These are phyloP conservation scores for Spisula subtruncata DNA, from an alignment of 2,888 invertebrate genomes.

Conservation along the genomic window DNA sequence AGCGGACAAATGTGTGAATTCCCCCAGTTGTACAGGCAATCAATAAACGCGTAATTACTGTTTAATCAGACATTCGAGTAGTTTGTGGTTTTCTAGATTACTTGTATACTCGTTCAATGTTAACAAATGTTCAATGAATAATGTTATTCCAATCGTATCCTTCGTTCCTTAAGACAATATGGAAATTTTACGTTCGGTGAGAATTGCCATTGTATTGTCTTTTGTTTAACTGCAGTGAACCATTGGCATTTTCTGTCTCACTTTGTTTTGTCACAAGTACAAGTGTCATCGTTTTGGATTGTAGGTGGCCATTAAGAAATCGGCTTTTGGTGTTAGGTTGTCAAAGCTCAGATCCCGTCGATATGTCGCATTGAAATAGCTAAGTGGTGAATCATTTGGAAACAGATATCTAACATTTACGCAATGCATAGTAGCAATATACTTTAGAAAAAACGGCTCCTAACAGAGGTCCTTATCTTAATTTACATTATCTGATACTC, in stretches of 20 bases:
- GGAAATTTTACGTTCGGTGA: not conserved
- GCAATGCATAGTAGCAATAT: too few species aligned
- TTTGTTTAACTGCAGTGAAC: not conserved
- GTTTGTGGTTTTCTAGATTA: not conserved
- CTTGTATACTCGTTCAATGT: not conserved
- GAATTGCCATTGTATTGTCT: not conserved
- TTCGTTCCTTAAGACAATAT: not conserved
- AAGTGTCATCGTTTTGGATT: too few species aligned
- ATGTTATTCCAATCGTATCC: not conserved
- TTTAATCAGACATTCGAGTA: slow-evolving; percentile 4
- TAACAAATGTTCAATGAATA: slow-evolving; percentile 14
- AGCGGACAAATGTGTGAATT: too few species aligned
- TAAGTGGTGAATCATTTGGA: too few species aligned
- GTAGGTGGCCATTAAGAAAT: too few species aligned
- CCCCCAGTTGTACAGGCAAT: not conserved
- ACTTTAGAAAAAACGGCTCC: too few species aligned
- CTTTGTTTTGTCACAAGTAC: not conserved
- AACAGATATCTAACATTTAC: too few species aligned
- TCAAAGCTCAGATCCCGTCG: too few species aligned
- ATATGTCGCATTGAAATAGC: too few species aligned
- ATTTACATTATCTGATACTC: too few species aligned
- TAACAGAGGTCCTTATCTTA: too few species aligned
- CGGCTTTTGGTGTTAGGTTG: too few species aligned
- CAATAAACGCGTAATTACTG: not conserved
- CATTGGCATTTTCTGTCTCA: not conserved